These are phyloP conservation scores for Chaetorhynchus papuensis DNA, from an alignment of 2,113 vertebrate species.

Conservation along the genomic window DNA sequence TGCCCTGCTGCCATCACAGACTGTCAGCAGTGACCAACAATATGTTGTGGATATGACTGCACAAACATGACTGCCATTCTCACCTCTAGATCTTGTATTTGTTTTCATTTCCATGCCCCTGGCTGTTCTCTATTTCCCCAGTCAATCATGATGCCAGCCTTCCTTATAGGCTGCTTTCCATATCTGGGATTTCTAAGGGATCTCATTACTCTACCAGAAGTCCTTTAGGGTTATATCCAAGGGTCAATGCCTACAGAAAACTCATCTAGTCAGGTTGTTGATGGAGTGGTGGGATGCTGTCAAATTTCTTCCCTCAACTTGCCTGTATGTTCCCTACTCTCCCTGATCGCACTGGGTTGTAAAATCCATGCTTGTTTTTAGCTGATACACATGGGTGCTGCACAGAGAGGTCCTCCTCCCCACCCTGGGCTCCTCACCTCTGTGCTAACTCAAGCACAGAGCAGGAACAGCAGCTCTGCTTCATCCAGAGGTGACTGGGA, in stretches of 20 bases:
- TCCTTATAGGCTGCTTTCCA: neutral
- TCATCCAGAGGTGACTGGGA: neutral
- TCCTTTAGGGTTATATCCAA: neutral
- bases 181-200: neutral
- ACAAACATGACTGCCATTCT: neutral
- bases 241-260: neutral
- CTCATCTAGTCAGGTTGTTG: neutral
- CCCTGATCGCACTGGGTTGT: neutral
- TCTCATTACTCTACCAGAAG: neutral
- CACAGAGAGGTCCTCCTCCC: neutral
- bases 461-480: neutral
- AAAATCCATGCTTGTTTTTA: rapidly evolving
- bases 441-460: neutral
- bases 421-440: too few relatives aligned
- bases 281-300: too few relatives aligned
- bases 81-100: neutral
- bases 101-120: neutral
- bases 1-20: neutral
- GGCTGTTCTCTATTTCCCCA: neutral
- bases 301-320: neutral
- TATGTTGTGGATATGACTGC: rapidly evolving
- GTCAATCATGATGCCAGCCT: neutral
- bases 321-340: neutral
- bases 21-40: neutral
- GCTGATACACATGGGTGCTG: neutral